Evolutionary conservation across 2,113 vertebrate genomes (phyloP), one percentile per base, ranked within the genome.

Genomic region (Bettongia penicillata): DNA sequence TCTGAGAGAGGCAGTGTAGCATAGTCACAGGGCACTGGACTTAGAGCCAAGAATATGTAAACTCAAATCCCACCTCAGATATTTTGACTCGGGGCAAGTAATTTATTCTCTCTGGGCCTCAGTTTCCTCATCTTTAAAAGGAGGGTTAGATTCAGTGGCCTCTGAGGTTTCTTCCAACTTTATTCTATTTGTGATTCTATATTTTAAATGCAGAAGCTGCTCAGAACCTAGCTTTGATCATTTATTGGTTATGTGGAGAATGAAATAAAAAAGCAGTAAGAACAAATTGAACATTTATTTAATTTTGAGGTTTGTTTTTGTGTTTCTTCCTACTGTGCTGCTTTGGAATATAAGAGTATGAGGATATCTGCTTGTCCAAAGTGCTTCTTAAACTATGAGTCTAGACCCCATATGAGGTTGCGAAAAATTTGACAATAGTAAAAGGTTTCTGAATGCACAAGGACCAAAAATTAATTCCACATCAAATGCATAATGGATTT

Each of bases 281-380:
- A 95, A 92, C 94, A 94, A 95, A 96, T 93, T 96, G 77, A 61
- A n/a, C 47, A 48, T 95, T 95, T 25, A 93, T 53, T 96, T 95
- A 96, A 94, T 96, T 96, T 96, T 94, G 47, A 95, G 95, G 47
- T 95, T 96, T 91, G 51, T 43, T 89, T 95, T 96, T 96, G 89
- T 11, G 37, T 51, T 95, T 51, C 51, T 96, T 92, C 90, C 43
- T 96, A 43, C 5, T 92, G 51, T 92, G 49, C 51, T 91, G 89
- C 94, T 95, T 97, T 90, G 53, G 26, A 96, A 91, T 96, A 53
- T 94, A 96, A 94, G 77, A 51, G 53, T 94, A 92, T 91, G 94
- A 84, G 16, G 7, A 47, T 94, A 94, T 96, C 91, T 37, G 25
- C 26, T 57, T 22, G 16, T 52, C 52, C 19, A 16, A 16, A 52